phyloP scores from a whole-genome alignment of 2,797 vertebrate species.

The Fratercula arctica region DNA sequence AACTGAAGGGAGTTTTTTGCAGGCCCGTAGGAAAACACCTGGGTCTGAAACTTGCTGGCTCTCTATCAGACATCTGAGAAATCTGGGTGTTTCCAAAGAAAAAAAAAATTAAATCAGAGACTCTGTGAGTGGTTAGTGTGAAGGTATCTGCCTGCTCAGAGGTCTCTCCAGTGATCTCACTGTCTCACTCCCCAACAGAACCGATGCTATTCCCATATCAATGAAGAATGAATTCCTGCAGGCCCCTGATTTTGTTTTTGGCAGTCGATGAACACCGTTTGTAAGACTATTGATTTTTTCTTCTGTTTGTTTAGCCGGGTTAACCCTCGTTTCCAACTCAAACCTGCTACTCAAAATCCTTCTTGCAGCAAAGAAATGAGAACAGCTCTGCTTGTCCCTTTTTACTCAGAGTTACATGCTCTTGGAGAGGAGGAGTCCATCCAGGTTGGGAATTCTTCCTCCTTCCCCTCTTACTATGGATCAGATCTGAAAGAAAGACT shows the following conservation, averaged over 20 bases:
- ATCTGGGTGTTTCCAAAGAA: background rate
- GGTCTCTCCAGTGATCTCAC: background rate
- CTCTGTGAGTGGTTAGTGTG: background rate
- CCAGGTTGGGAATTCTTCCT: background rate
- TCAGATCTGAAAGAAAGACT: background rate
- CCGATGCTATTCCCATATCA: background rate
- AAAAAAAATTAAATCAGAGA: background rate
- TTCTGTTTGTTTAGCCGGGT: background rate
- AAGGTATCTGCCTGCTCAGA: background rate
- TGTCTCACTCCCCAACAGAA: background rate
- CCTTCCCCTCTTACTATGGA: background rate
- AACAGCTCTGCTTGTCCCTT: background rate
- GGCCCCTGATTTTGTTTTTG: background rate
- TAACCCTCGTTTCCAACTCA: background rate
- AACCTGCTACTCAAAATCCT: background rate
- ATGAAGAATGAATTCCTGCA: background rate
- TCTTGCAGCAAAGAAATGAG: background rate
- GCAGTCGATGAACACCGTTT: background rate
- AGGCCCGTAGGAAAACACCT: background rate
- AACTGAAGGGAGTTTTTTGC: fast-evolving
- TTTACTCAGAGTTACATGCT: background rate
- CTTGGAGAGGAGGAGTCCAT: background rate
- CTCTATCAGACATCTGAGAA: fast-evolving
- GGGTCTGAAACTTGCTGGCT: background rate
- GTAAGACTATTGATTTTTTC: background rate